A percentile compares a stretch with the other conserved stretches of the same genome.
Conservation (phyloP, 2,797 vertebrate species). For the Poecilia gillii region DNA sequence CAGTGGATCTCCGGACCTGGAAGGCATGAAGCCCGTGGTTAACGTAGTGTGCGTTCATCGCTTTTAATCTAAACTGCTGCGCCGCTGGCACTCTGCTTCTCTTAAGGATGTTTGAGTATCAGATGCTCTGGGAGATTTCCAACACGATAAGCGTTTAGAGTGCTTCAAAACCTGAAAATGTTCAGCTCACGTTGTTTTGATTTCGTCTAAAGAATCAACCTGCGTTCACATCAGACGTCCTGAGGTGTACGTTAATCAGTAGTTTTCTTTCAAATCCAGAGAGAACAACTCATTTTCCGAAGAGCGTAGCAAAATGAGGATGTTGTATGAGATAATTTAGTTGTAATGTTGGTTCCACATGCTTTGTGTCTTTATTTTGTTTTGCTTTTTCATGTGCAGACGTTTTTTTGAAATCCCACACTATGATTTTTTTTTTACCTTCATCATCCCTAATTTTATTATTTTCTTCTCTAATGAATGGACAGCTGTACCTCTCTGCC, state of each 20-base stretch:
- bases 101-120: constrained; percentile 7
- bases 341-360: neutral
- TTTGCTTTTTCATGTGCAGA: too few relatives aligned
- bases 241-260: neutral
- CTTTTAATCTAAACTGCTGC: constrained; percentile 28
- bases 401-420: too few relatives aligned
- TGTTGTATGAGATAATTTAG: neutral
- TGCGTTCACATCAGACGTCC: neutral
- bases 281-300: too few relatives aligned
- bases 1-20: constrained; percentile 1
- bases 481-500: too few relatives aligned
- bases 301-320: neutral
- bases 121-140: constrained; percentile 6
- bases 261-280: neutral
- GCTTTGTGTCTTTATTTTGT: too few relatives aligned
- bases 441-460: too few relatives aligned
- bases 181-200: neutral
- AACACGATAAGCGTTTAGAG: neutral
- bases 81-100: neutral
- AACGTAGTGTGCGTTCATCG: constrained; percentile 22
- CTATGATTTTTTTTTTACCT: too few relatives aligned
- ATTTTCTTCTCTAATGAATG: too few relatives aligned
- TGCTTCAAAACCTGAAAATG: neutral
- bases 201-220: neutral
- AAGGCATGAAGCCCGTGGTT: constrained; percentile 18